phyloP scores from a whole-genome alignment of 2,797 vertebrate genomes.

The Dendrocincla fuliginosa region DNA sequence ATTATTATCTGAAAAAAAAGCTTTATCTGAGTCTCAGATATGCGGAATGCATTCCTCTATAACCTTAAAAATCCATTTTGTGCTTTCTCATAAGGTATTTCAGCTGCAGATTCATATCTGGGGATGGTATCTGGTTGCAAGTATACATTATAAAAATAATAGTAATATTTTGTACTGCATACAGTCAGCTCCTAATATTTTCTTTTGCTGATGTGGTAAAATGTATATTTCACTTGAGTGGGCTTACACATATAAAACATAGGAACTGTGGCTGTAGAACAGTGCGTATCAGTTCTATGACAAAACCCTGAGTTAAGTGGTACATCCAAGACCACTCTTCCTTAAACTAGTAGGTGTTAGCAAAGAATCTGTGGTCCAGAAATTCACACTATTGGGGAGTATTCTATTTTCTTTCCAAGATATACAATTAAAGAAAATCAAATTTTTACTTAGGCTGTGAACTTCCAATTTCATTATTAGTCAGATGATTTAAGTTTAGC shows the following conservation, averaged over 20 bases:
- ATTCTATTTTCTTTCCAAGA: background rate
- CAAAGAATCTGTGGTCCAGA: background rate
- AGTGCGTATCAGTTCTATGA: background rate
- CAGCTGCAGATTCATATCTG: background rate
- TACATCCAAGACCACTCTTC: background rate
- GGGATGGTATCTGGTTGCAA: background rate
- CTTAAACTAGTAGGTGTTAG: background rate
- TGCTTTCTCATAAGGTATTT: background rate
- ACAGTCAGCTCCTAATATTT: background rate
- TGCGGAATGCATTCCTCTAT: background rate
- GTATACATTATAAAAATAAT: background rate
- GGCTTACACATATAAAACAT: background rate
- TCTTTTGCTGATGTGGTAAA: background rate
- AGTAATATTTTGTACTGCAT: background rate
- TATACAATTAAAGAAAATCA: background rate
- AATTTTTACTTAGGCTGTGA: background rate
- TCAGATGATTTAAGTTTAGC: background rate
- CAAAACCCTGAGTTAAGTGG: background rate
- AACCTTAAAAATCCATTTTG: conserved; percentile 28
- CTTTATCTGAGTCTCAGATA: background rate
- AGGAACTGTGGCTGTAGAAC: background rate
- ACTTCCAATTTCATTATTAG: background rate
- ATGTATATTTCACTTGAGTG: background rate
- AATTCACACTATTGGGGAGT: background rate
- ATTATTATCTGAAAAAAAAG: background rate